Base-by-base conservation (phyloP, 1,140 invertebrate genomes). In the Hypsibius dujardini region DNA sequence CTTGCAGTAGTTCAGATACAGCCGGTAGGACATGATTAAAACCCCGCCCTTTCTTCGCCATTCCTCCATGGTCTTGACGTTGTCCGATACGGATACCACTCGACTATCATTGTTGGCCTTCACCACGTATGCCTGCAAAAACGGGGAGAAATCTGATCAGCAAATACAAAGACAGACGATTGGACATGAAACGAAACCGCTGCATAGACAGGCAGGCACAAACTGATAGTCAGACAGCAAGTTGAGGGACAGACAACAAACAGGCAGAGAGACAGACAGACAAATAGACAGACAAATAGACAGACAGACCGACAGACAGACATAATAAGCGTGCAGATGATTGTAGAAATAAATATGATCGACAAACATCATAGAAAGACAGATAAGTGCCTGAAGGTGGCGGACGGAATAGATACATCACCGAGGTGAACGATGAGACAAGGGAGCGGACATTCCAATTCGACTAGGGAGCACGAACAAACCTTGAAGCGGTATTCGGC, bases 21-120 rank as follows among this genome's bases (percentile, higher is more conserved):
- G 88, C 75, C 96, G 91, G 77, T 98, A 98, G 3, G 93, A 92
- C n/a, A 98, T 84, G 42, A 98, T 88, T 76, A 95, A 85, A 0
- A 97, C 87, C 1, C 93, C 92, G n/a, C 92, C 92, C 46, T 82
- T 82, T 50, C 83, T 80, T 45, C 86, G 81, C 95, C 95, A 98
- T 73, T 86, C 84, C 72, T 86, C 82, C 45, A 96, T 78, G 70
- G 86, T 82, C 42, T 12, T 42, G 45, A 45, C 62, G 12, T 42
- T 67, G 75, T 84, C 84, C 14, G 85, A 84, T 71, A 90, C 82
- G 60, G 85, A 84, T 28, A 28, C 15, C 80, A 80, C 76, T 87
- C 86, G 76, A 87, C 86, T 76, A 85, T 85, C 83, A 71, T 83
- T 83, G 1, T 78, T 77, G 71, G 81, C 87, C 40, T 86, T 88